Conservation (phyloP, 1,140 invertebrate species). For the Lepidurus couesii region DNA sequence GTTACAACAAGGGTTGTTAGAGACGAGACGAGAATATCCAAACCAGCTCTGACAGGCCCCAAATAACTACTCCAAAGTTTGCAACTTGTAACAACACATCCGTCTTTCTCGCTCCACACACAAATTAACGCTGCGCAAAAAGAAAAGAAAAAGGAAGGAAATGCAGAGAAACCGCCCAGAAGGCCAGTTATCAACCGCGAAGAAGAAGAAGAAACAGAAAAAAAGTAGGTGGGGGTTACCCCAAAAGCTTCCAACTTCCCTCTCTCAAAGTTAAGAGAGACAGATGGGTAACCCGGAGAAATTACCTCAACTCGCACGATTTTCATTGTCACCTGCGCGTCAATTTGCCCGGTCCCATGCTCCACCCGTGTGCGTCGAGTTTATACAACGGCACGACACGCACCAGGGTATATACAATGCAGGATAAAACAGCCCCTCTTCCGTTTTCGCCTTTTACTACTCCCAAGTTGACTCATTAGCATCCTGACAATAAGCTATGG, state of each 20-base stretch:
- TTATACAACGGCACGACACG: not conserved
- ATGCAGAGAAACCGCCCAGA: not conserved
- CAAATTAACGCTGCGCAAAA: not conserved
- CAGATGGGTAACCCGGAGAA: constrained; percentile 7
- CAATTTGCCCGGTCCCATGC: not conserved
- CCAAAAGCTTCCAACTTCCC: not conserved
- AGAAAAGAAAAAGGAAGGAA: not conserved
- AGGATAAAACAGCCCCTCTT: not conserved
- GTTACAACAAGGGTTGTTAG: not conserved
- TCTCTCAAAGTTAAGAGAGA: not conserved
- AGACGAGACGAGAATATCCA: not conserved
- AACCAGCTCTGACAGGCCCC: not conserved
- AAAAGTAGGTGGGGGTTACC: not conserved
- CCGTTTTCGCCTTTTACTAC: not conserved
- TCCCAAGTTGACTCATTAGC: not conserved
- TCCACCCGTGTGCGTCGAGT: not conserved
- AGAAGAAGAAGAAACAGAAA: not conserved
- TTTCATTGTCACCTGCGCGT: constrained; percentile 12
- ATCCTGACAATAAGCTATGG: not conserved
- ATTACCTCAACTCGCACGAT: constrained; percentile 14
- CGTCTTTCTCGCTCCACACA: not conserved
- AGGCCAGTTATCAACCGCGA: not conserved
- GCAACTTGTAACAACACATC: not conserved
- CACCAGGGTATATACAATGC: not conserved
- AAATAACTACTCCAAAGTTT: not conserved